Evolutionary conservation across 2,888 invertebrate genomes (phyloP).

Genomic region (Formica aserva): DNA sequence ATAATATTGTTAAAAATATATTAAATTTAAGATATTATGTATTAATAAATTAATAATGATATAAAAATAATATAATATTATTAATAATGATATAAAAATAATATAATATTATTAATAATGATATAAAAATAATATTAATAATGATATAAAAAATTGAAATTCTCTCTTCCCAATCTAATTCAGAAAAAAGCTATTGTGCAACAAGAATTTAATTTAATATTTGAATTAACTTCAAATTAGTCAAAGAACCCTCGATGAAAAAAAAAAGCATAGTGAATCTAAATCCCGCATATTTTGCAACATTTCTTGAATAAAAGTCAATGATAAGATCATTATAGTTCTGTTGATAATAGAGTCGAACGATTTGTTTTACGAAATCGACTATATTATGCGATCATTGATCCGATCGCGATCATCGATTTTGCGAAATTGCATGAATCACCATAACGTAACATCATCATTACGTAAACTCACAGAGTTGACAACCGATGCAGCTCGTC

Average conservation of each 20-base stretch:
- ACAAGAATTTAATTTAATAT: not conserved
- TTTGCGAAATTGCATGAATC: constrained; percentile 15
- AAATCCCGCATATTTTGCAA: not conserved
- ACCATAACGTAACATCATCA: not conserved
- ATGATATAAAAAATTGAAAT: not conserved
- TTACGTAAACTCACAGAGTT: constrained; percentile 47
- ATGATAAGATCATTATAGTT: not conserved
- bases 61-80: too few relatives aligned
- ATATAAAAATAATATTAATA: too few relatives aligned
- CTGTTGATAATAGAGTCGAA: not conserved
- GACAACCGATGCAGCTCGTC: constrained; percentile 4
- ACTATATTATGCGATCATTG: not conserved
- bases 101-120: too few relatives aligned
- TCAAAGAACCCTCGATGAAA: not conserved
- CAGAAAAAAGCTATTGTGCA: not conserved
- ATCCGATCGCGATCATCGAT: constrained; percentile 53
- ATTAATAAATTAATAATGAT: not conserved
- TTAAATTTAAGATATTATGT: not conserved
- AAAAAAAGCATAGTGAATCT: not conserved
- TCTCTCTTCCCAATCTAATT: not conserved
- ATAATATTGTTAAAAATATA: not conserved
- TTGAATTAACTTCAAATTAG: not conserved
- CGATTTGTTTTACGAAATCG: not conserved
- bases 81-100: too few relatives aligned
- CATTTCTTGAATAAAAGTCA: not conserved